These are phyloP conservation scores for Orbicella faveolata DNA, from an alignment of 64 coral and sea anemone species.

Conservation along the genomic window DNA sequence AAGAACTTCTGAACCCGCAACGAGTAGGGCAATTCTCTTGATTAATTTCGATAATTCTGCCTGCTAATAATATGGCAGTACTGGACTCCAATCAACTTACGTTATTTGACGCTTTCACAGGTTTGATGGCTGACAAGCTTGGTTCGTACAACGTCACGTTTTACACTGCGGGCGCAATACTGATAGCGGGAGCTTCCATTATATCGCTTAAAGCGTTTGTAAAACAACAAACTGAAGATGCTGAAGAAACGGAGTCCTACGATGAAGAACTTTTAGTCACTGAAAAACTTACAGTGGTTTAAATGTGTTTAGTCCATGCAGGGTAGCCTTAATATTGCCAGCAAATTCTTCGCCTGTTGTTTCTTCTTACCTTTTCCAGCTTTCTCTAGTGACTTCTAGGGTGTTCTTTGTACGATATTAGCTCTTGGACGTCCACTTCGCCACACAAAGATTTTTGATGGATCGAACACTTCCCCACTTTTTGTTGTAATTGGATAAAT, in stretches of 20 bases:
- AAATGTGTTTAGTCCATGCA: not conserved
- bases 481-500: no score
- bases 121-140: slow-evolving; percentile 55
- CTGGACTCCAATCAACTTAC: no score
- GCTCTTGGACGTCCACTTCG: no score
- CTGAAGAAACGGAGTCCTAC: not conserved
- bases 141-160: slow-evolving; percentile 46
- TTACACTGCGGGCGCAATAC: slow-evolving; percentile 2
- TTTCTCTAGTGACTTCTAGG: not conserved
- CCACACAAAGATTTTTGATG: no score
- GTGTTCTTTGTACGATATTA: no score
- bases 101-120: slow-evolving; percentile 1
- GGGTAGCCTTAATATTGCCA: not conserved
- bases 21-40: no score
- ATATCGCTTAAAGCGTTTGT: not conserved
- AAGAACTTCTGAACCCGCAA: no score
- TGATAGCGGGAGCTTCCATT: slow-evolving; percentile 18
- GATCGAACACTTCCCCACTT: no score
- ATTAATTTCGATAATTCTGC: not conserved
- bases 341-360: not conserved
- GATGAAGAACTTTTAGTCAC: not conserved
- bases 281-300: slow-evolving; percentile 9
- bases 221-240: not conserved
- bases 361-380: not conserved
- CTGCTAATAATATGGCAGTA: not conserved